Evolutionary conservation across 1,140 invertebrate genomes (phyloP), one percentile per base, ranked within the genome.

Genomic region (Drosophila pseudoananassae): DNA sequence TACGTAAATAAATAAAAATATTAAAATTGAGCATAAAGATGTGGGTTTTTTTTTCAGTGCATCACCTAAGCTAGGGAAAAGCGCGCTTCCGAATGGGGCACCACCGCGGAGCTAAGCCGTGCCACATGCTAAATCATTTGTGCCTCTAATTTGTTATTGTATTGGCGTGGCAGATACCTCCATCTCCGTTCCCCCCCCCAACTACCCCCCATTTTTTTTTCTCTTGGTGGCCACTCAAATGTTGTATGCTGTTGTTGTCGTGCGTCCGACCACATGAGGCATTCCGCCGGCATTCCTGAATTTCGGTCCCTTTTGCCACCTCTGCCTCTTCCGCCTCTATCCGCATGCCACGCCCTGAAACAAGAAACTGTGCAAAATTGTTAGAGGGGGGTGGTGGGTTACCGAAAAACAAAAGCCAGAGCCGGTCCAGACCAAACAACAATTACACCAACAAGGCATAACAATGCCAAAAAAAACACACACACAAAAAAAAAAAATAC

Each of bases 61-160:
- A 20, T 20, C 0, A 20, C 20, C 20, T 20, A 20, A 20, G 0
- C 20, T 20, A 20, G 20, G 20, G 20, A 20, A 20, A 20, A 20
- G 20, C 20, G 3, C 20, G 20, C 20, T 3, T 20, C 20, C 20
- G 20, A 20, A 20, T 20, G 40, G 14, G 40, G 40, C 40, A 14
- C 1, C 51, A 71, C 77, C 74, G 57, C 77, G 71, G 81, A 77
- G 59, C 73, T 81, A 84, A 85, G 81, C 81, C 76, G 38, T 76
- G 76, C 61, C 81, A 76, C 81, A 85, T 74, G 81, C 73, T 80
- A 85, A 85, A 75, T 81, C 77, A 77, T 78, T 87, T 85, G 81
- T 85, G 78, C 82, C 78, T 85, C 79, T 85, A 85, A 85, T 85
- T 85, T 85, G 81, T 85, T 85, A 85, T 85, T 85, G 81, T 81